A percentile compares a stretch with the other conserved stretches of the same genome.
phyloP scores from a whole-genome alignment of 2,888 invertebrate species.

The Halocaridina rubra region DNA sequence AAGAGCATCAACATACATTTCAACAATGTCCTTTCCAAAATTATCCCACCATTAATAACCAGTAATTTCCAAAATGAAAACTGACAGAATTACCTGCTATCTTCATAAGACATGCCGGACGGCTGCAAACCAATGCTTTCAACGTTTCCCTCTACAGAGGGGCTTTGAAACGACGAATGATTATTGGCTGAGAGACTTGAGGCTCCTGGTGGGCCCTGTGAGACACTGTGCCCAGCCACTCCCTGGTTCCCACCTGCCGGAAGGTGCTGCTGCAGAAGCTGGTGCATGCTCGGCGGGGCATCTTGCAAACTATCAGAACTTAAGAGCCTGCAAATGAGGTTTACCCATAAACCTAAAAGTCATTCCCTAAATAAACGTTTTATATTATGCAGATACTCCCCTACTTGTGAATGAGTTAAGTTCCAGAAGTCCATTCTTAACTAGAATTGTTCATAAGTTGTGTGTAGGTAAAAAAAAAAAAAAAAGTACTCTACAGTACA shows the following conservation, averaged over 20 bases:
- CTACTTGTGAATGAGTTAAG: too few species aligned
- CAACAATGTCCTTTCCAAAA: too few species aligned
- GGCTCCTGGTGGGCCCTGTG: background rate
- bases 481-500: too few species aligned
- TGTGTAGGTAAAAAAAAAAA: too few species aligned
- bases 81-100: slow-evolving; percentile 69
- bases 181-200: slow-evolving; percentile 1
- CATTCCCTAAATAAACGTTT: too few species aligned
- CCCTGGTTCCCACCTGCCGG: background rate
- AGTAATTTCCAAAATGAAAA: too few species aligned
- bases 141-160: background rate
- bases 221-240: background rate
- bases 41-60: too few species aligned
- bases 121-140: background rate
- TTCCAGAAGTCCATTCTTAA: too few species aligned
- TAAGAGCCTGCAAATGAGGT: slow-evolving; percentile 51
- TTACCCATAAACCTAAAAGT: too few species aligned
- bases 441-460: too few species aligned
- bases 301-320: slow-evolving; percentile 27
- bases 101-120: slow-evolving; percentile 26
- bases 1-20: too few species aligned
- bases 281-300: slow-evolving; percentile 44
- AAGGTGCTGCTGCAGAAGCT: slow-evolving; percentile 55
- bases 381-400: too few species aligned
- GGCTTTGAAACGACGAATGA: background rate